Evolutionary conservation across 1,140 invertebrate species (phyloP).

Genomic region (Ganaspis sp.): DNA sequence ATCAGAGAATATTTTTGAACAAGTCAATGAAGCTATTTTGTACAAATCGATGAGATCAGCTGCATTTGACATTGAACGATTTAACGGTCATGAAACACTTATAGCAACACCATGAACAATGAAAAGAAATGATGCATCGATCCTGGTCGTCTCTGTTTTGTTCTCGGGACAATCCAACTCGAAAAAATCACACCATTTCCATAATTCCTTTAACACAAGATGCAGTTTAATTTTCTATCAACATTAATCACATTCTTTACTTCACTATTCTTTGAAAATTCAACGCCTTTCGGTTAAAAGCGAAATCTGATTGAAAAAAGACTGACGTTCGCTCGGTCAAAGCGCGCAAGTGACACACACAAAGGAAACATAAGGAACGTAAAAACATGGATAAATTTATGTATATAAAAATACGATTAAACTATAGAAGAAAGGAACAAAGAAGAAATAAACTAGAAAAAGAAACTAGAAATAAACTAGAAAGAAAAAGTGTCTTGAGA

Average conservation of each 20-base stretch:
- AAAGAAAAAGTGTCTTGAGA: not conserved
- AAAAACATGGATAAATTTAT: conserved; percentile 49
- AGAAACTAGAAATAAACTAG: conserved; percentile 41
- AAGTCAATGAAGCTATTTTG: not conserved
- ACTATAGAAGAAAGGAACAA: conserved; percentile 43
- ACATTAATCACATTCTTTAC: not conserved
- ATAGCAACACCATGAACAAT: conserved; percentile 9
- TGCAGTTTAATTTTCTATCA: too few relatives aligned
- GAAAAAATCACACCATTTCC: not conserved
- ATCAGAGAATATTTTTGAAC: not conserved
- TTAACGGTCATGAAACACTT: conserved; percentile 9
- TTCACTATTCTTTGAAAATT: not conserved
- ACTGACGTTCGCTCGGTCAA: conserved; percentile 70
- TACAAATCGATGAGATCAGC: not conserved
- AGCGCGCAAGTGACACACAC: conserved; percentile 58
- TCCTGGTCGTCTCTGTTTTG: not conserved
- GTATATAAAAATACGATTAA: conserved; percentile 47
- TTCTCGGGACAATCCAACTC: not conserved
- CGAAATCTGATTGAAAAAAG: conserved; percentile 36
- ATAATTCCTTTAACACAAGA: not conserved
- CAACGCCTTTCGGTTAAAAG: conserved; percentile 9
- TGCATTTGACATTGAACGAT: not conserved
- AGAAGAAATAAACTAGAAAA: conserved; percentile 47
- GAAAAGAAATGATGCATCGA: not conserved
- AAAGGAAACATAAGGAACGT: conserved; percentile 21